Evolutionary conservation across 1,140 invertebrate genomes (phyloP), one percentile per base, ranked within the genome.

Genomic region (Doryteuthis pealeii): DNA sequence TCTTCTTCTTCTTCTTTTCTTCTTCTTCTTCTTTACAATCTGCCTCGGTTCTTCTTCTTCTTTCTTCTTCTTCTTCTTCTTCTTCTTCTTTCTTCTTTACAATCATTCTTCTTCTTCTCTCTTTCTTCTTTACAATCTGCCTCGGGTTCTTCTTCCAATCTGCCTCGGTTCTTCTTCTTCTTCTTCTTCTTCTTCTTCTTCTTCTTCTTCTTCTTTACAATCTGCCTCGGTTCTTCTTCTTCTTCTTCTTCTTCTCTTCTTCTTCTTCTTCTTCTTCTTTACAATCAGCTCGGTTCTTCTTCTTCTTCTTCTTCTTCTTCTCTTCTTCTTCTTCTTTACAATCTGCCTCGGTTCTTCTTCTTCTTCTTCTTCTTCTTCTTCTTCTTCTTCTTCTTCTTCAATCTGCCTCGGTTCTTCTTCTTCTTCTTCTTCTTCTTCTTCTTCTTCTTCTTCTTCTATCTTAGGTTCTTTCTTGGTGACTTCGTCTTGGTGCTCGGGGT

Each of bases 221-320:
- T n/a, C n/a, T n/a, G n/a, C n/a, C n/a, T n/a, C n/a, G n/a, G n/a
- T n/a, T n/a, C n/a, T n/a, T n/a, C n/a, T n/a, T n/a, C n/a, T n/a
- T n/a, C n/a, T n/a, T n/a, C n/a, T 72, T 22, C 43, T n/a, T 73
- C 54, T 73, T 22, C 67, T 35, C 43, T 35, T 73, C 28, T 62
- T 28, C 45, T 14, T 31, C 12, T 12, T 12, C 2, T 31, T 32
- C 22, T 22, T 5, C 26, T 5, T 6, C 22, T 14, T 58, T 58
- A 22, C n/a, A 28, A 22, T n/a, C 65, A 10, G 14, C 22, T 10
- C 43, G 45, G 22, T 22, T 12, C 28, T 4, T 58, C 49, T 31
- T 32, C n/a, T 4, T 22, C 28, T 18, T 30, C 18, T n/a, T 49
- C 35, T 30, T n/a, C 30, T 43, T 40, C 30, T n/a, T 14, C 49